Evolutionary conservation across 1,140 invertebrate genomes (phyloP), one percentile per base, ranked within the genome.

Genomic region (Drosophila punjabiensis): DNA sequence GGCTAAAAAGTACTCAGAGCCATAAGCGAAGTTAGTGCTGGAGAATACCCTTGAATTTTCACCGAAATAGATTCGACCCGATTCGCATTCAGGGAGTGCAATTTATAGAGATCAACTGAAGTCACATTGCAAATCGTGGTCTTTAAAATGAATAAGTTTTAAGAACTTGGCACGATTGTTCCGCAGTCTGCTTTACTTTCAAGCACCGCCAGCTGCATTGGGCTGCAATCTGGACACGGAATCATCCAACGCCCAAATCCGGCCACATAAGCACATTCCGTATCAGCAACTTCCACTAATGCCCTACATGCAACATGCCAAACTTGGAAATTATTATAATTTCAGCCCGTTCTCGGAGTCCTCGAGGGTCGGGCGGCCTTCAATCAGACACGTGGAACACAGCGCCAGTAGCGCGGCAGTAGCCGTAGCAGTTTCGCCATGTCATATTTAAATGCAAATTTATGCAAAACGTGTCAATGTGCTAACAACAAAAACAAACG

Each of bases 401-500:
- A 10, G 55, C 20, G 30, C 55, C 28, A n/a, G n/a, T n/a, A n/a
- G n/a, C n/a, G 28, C 14, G 10, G 50, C 55, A 24, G 14, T 41
- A n/a, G 30, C n/a, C 41, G 37, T 30, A 45, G 18, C 56, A 60
- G 35, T 58, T 30, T 37, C 55, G 43, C 32, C 81, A 52, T 85
- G 74, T 73, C 74, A 75, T 80, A 86, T 90, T 92, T 71, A 55
- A 86, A 92, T 92, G 82, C 82, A 92, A 92, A 92, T 92, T 89
- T 92, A 92, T 89, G 89, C 89, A 88, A 92, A 92, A 86, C 89
- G 89, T 92, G 89, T 86, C 89, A 89, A 92, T 89, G 89, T 86
- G 89, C 89, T 91, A 86, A 92, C 89, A 88, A 89, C 84, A 87
- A 81, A 70, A 82, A 73, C 74, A 89, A 90, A 82, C 69, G 53